A percentile compares a stretch with the other conserved stretches of the same genome.
These are phyloP conservation scores for Neogale vison DNA, from an alignment of 2,113 vertebrate genomes.

Conservation along the genomic window DNA sequence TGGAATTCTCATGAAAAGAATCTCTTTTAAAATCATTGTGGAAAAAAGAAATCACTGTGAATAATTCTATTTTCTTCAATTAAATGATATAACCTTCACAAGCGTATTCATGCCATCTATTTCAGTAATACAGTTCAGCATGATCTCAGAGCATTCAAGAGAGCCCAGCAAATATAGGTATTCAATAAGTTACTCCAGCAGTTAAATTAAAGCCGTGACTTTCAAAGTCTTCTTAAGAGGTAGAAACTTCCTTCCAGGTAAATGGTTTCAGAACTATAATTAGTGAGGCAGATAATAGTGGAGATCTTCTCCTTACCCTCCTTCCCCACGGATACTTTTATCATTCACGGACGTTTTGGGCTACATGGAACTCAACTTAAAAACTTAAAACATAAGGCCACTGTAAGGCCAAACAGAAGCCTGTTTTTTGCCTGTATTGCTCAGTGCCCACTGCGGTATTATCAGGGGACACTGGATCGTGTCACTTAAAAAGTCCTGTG, in stretches of 20 bases:
- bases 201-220: neutral
- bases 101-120: neutral
- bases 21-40: neutral
- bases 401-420: neutral
- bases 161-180: neutral
- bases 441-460: neutral
- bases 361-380: neutral
- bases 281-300: neutral
- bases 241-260: neutral
- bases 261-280: neutral
- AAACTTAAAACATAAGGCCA: neutral
- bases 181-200: neutral
- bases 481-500: neutral
- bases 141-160: neutral
- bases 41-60: neutral
- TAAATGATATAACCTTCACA: neutral
- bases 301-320: neutral
- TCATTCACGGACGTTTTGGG: neutral
- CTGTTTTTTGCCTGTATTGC: neutral
- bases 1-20: constrained; percentile 15
- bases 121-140: neutral
- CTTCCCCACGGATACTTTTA: neutral
- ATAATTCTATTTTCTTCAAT: neutral
- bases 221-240: neutral
- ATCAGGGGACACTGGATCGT: neutral